Evolutionary conservation across 37 sponge, comb jelly and placozoan species (phyloP), one percentile per base, ranked within the genome.

Genomic region (Hormiphora californensis): DNA sequence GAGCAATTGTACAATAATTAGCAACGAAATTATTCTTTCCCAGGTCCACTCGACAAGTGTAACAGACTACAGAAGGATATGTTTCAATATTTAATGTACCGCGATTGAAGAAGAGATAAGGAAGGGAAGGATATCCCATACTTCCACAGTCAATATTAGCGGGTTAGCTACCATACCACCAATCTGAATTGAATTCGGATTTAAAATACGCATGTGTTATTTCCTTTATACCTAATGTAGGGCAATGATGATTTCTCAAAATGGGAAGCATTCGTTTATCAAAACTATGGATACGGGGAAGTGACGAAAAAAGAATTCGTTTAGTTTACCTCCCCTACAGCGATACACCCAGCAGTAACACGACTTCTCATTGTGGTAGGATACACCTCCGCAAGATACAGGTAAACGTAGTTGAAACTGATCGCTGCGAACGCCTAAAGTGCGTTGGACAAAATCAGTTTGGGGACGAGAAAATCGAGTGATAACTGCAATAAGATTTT

Each of bases 341-440:
- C 67, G 37, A 65, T 65, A 32, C 67, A 65, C 4, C 67, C 67
- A 33, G 67, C 67, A 30, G 37, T 27, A 2, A 65, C 67, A 15
- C 67, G 32, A 39, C 35, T 65, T 38, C 67, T 65, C 37, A 65
- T 65, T 9, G 67, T 32, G 9, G 67, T 65, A 33, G 67, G 67
- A 65, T 65, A 65, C 8, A 65, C 67, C 67, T 65, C 67, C 32
- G 67, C 67, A 7, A 65, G 4, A 33, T 34, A 65, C 67, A 65
- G 37, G 17, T 65, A 65, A 35, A 65, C 67, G 37, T 65, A 65
- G 67, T 65, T 65, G 37, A 65, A 65, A 28, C 67, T 65, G 9
- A 65, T 38, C 37, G 67, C 67, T 65, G 67, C 67, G 37, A 65
- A 65, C 67, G 67, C 67, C n/a, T n/a, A n/a, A n/a, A n/a, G n/a